phyloP scores from a whole-genome alignment of 2,888 invertebrate genomes.

The Tanytarsus gracilentus region DNA sequence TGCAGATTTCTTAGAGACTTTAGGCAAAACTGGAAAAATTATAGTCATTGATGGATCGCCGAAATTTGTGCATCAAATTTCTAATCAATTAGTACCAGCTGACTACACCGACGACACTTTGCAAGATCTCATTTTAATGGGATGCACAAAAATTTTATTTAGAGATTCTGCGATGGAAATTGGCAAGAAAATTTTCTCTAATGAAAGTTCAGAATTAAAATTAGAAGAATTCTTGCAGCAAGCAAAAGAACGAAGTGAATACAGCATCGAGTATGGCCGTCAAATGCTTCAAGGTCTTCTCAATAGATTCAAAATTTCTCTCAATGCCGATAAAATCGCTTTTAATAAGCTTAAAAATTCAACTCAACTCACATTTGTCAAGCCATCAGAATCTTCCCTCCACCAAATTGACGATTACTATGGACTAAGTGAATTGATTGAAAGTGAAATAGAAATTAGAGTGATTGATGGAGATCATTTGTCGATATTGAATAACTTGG shows the following conservation, averaged over 20 bases:
- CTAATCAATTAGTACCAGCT: slow-evolving; percentile 35
- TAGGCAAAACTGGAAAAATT: slow-evolving; percentile 54
- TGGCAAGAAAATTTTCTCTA: background rate
- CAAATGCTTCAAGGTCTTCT: slow-evolving; percentile 5
- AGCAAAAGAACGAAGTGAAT: background rate
- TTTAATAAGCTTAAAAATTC: slow-evolving; percentile 41
- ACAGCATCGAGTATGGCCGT: slow-evolving; percentile 10
- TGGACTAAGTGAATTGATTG: slow-evolving; percentile 50
- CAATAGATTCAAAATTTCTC: background rate
- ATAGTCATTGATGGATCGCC: slow-evolving; percentile 77
- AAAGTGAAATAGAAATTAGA: background rate
- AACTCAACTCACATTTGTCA: slow-evolving; percentile 52
- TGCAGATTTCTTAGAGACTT: slow-evolving; percentile 58
- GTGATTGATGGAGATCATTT: background rate
- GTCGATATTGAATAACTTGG: background rate
- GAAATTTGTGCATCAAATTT: slow-evolving; percentile 51
- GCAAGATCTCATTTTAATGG: slow-evolving; percentile 30
- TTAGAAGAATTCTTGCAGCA: slow-evolving; percentile 5
- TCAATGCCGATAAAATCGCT: background rate
- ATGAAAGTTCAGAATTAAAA: background rate
- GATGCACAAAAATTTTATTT: background rate
- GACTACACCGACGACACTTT: slow-evolving; percentile 36
- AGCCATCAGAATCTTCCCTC: slow-evolving; percentile 52
- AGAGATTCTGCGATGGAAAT: background rate
- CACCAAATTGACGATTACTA: slow-evolving; percentile 54